Evolutionary conservation across 1,140 invertebrate species (phyloP).

Genomic region (Thereuonema tuberculata): DNA sequence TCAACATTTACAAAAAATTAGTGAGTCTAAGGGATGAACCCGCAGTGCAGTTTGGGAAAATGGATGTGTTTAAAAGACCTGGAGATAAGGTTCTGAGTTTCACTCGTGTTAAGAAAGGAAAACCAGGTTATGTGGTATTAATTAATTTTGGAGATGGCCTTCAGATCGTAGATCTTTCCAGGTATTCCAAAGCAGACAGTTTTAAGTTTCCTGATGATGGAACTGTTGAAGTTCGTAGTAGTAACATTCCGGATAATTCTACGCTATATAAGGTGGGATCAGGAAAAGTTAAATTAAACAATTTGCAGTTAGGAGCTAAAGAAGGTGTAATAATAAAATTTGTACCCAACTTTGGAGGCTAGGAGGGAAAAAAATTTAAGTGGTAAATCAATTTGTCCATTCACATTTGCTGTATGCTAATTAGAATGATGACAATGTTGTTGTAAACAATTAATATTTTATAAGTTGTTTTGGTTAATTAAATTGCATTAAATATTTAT

Average conservation of each 20-base stretch:
- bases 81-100: constrained; percentile 5
- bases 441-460: too few relatives aligned
- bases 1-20: constrained; percentile 25
- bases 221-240: constrained; percentile 16
- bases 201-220: constrained; percentile 18
- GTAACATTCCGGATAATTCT: constrained; percentile 4
- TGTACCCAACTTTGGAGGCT: too few relatives aligned
- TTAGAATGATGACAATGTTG: too few relatives aligned
- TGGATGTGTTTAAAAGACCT: constrained; percentile 16
- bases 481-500: too few relatives aligned
- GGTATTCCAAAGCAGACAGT: not conserved
- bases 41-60: constrained; percentile 29
- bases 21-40: constrained; percentile 24
- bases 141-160: constrained; percentile 41
- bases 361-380: too few relatives aligned
- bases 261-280: constrained; percentile 6
- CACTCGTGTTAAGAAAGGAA: constrained; percentile 48
- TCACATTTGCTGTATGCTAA: too few relatives aligned
- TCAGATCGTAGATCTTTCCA: constrained; percentile 35
- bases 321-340: constrained; percentile 20
- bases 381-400: too few relatives aligned
- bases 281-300: constrained; percentile 16
- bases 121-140: constrained; percentile 49
- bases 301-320: constrained; percentile 16
- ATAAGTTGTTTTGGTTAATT: too few relatives aligned